Conservation (phyloP, 2,888 invertebrate genomes). For the Mylabris sibirica region DNA sequence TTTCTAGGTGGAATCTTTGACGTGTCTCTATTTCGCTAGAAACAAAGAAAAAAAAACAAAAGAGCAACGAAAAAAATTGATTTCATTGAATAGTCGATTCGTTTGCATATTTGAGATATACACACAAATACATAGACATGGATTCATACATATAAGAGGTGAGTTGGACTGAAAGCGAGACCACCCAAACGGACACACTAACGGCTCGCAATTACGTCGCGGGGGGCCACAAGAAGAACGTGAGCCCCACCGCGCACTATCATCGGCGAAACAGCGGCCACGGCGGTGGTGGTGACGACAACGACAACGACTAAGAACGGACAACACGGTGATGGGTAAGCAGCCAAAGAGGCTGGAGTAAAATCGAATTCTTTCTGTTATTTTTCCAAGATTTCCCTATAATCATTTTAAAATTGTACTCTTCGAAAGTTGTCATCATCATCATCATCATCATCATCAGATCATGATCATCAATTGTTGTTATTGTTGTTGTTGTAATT, state of each 20-base stretch:
- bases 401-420: too few relatives aligned
- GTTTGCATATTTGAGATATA: not conserved
- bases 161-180: constrained; percentile 29
- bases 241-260: constrained; percentile 3
- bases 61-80: not conserved
- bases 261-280: not conserved
- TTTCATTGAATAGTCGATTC: not conserved
- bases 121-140: too few relatives aligned
- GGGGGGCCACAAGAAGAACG: constrained; percentile 38
- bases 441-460: not conserved
- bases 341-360: too few relatives aligned
- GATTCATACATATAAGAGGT: too few relatives aligned
- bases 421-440: not conserved
- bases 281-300: too few relatives aligned
- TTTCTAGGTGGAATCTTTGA: not conserved
- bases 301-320: too few relatives aligned
- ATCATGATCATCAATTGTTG: not conserved
- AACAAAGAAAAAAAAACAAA: not conserved
- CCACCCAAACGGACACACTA: constrained; percentile 54
- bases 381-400: too few relatives aligned
- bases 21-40: constrained; percentile 1
- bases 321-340: too few relatives aligned
- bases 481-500: constrained; percentile 5
- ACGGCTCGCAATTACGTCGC: constrained; percentile 49
- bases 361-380: too few relatives aligned